A percentile compares a stretch with the other conserved stretches of the same genome.
Evolutionary conservation across 2,888 invertebrate species (phyloP).

Genomic region (Trachelus stipa): DNA sequence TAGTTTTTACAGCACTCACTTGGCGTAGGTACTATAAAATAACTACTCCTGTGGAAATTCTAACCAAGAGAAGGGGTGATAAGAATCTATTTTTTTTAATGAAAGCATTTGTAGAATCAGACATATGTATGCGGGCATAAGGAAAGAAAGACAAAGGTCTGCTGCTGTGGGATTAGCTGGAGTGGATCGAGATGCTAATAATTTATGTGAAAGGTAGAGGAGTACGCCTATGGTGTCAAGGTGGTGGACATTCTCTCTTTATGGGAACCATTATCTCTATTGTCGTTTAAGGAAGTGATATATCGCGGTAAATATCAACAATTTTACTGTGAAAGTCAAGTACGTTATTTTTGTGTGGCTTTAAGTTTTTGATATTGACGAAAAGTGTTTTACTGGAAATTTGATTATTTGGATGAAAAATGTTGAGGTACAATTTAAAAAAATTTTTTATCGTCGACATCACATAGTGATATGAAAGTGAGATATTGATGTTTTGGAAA

Average conservation of each 20-base stretch:
- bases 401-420: neutral
- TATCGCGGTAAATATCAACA: constrained; percentile 1
- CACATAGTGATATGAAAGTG: neutral
- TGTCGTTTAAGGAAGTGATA: neutral
- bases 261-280: neutral
- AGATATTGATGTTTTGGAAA: too few relatives aligned
- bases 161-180: neutral
- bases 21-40: neutral
- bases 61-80: neutral
- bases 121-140: neutral
- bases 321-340: neutral
- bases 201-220: neutral
- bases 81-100: neutral
- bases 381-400: neutral
- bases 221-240: neutral
- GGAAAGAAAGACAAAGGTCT: neutral
- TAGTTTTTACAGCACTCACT: neutral
- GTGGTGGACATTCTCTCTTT: neutral
- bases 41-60: neutral
- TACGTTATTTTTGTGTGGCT: neutral
- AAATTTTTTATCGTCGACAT: neutral
- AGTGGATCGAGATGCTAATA: neutral
- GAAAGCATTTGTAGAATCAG: neutral
- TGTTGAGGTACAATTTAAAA: neutral
- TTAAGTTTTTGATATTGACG: neutral